Conservation (phyloP, 1,140 invertebrate genomes). For the Drosophila sechellia region DNA sequence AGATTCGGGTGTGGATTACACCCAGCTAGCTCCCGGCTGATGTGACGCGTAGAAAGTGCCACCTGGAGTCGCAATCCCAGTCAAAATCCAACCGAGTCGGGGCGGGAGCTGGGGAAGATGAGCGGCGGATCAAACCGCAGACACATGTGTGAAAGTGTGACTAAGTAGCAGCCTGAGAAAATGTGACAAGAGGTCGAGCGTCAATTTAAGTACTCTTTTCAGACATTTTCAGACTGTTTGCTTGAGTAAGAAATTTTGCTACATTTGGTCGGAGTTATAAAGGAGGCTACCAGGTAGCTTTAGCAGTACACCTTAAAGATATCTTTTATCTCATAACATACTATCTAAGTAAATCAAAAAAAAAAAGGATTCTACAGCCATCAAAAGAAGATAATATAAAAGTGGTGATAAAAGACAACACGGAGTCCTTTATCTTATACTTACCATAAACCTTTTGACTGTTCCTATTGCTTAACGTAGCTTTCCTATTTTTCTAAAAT, state of each 20-base stretch:
- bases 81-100: conserved; percentile 2
- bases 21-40: conserved; percentile 29
- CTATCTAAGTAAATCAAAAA: too few species aligned
- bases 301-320: too few species aligned
- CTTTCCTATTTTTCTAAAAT: too few species aligned
- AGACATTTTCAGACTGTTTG: not conserved
- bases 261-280: not conserved
- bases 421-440: too few species aligned
- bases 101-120: conserved; percentile 13
- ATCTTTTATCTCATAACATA: too few species aligned
- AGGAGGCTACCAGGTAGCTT: too few species aligned
- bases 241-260: too few species aligned
- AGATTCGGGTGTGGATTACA: conserved; percentile 74
- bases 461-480: too few species aligned
- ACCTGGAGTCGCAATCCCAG: conserved; percentile 16
- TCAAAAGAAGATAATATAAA: too few species aligned
- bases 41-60: conserved; percentile 22
- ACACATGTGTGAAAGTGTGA: conserved; percentile 64
- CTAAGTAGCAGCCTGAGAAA: conserved; percentile 37
- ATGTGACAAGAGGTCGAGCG: not conserved
- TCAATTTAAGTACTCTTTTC: not conserved
- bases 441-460: too few species aligned
- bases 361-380: too few species aligned
- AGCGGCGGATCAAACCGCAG: conserved; percentile 37
- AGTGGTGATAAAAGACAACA: too few species aligned